phyloP scores from a whole-genome alignment of 2,888 invertebrate species.

The Diarsia rubi region DNA sequence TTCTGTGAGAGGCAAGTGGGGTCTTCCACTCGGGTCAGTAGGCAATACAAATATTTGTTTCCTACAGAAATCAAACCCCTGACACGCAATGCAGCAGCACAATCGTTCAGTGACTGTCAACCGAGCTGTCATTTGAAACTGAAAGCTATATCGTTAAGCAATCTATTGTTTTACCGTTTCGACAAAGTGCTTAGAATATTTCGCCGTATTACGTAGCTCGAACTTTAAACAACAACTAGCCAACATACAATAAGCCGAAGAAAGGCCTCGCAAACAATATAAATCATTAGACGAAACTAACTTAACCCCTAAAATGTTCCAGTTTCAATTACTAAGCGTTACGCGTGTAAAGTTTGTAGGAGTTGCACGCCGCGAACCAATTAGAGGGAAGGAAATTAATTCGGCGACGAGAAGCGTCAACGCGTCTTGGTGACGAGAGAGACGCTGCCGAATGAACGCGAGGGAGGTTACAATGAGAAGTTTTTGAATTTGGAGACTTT shows the following conservation, averaged over 20 bases:
- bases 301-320: slow-evolving; percentile 58
- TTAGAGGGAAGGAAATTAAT: slow-evolving; percentile 74
- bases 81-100: neutral
- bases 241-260: slow-evolving; percentile 26
- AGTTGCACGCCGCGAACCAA: slow-evolving; percentile 72
- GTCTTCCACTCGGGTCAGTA: neutral
- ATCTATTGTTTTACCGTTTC: neutral
- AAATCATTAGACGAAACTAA: slow-evolving; percentile 60
- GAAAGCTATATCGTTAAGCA: neutral
- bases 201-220: neutral
- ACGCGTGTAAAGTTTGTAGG: slow-evolving; percentile 68
- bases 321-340: slow-evolving; percentile 64
- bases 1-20: neutral
- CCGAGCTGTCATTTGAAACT: neutral
- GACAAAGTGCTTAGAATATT: slow-evolving; percentile 2
- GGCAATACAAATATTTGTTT: neutral
- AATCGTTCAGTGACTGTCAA: neutral
- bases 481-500: slow-evolving; percentile 40
- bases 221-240: neutral
- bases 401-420: slow-evolving; percentile 68
- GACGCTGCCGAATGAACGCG: slow-evolving; percentile 9
- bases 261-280: slow-evolving; percentile 44
- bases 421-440: slow-evolving; percentile 42
- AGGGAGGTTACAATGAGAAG: slow-evolving; percentile 15
- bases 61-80: neutral